These are phyloP conservation scores for Chloromyia formosa DNA, from an alignment of 2,888 invertebrate genomes.

Conservation along the genomic window DNA sequence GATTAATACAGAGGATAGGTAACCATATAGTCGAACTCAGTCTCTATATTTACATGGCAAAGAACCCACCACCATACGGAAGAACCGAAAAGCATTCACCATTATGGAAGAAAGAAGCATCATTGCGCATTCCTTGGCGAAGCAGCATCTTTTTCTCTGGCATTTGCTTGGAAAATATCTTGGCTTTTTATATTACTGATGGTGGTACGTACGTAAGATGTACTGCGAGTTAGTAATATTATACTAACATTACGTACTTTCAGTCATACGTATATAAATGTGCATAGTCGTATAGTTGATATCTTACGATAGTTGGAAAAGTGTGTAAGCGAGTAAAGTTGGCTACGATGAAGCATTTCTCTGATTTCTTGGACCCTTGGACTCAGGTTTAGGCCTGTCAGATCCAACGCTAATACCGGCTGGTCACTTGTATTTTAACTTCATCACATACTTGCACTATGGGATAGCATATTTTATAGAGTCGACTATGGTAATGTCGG, in stretches of 20 bases:
- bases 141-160: neutral
- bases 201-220: neutral
- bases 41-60: no score
- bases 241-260: neutral
- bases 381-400: neutral
- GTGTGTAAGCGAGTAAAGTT: constrained; percentile 11
- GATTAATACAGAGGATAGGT: neutral
- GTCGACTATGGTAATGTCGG: constrained; percentile 11
- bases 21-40: neutral
- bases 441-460: constrained; percentile 13
- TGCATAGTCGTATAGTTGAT: neutral
- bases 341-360: constrained; percentile 17
- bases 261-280: no score
- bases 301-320: constrained; percentile 20
- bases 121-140: constrained; percentile 25
- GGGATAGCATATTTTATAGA: constrained; percentile 23
- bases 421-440: constrained; percentile 1
- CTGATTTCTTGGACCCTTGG: constrained; percentile 8
- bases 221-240: neutral
- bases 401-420: neutral
- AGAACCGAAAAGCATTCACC: no score
- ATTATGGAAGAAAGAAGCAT: constrained; percentile 13
- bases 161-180: neutral
- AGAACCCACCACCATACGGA: no score
- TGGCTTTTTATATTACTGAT: neutral